A percentile compares a stretch with the other conserved stretches of the same genome.
Evolutionary conservation across 2,113 vertebrate genomes (phyloP).

Genomic region (Podarcis raffonei): DNA sequence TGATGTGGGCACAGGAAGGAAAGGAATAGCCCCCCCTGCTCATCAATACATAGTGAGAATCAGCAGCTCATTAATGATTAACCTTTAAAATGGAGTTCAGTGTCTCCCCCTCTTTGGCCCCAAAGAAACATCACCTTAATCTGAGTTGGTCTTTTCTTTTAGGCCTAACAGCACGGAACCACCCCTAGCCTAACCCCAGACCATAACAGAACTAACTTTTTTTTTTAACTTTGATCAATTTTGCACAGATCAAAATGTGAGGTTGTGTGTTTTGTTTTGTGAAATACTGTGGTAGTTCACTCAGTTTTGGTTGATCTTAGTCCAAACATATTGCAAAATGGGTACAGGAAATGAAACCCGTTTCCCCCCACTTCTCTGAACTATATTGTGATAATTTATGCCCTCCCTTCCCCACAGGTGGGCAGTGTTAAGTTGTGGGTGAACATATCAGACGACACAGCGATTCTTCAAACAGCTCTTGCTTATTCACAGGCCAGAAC

Average conservation of each 20-base stretch:
- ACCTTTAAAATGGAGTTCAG: slow-evolving; percentile 42
- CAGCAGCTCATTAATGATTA: slow-evolving; percentile 78
- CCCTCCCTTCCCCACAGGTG: too few species aligned
- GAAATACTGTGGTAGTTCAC: slow-evolving; percentile 39
- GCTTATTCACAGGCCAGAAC: too few species aligned
- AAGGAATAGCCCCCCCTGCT: slow-evolving; percentile 2
- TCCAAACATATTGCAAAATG: slow-evolving; percentile 44
- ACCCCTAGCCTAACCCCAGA: not conserved
- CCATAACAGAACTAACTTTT: not conserved
- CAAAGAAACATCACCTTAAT: slow-evolving; percentile 12
- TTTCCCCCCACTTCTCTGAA: too few species aligned
- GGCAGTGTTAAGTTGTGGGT: too few species aligned
- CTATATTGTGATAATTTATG: too few species aligned
- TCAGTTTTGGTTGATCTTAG: not conserved
- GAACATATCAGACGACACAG: too few species aligned
- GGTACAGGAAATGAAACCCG: not conserved
- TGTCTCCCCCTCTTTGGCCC: slow-evolving; percentile 43
- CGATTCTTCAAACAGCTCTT: too few species aligned
- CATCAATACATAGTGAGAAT: slow-evolving; percentile 55
- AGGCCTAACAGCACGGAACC: slow-evolving; percentile 1
- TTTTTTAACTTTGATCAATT: slow-evolving; percentile 30
- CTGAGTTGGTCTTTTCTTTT: slow-evolving; percentile 45
- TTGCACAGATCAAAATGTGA: slow-evolving; percentile 2
- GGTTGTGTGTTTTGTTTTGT: slow-evolving; percentile 42
- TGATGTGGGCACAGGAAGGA: slow-evolving; percentile 55